Evolutionary conservation across 2,797 vertebrate species (phyloP).

Genomic region (Poeciliopsis infans): DNA sequence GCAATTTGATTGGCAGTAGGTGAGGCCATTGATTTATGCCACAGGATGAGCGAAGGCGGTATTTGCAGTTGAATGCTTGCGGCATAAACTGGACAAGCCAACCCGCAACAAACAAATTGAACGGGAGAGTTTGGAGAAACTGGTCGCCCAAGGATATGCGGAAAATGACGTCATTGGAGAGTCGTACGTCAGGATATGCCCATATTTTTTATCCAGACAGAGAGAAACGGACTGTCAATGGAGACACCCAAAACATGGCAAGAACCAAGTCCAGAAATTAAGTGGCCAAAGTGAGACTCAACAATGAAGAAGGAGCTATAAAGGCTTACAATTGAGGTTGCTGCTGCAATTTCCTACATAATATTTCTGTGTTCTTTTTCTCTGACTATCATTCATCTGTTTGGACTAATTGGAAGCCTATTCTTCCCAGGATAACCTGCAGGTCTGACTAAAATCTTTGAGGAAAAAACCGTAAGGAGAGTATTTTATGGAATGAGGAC

Average conservation of each 20-base stretch:
- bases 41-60: too few relatives aligned
- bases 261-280: too few relatives aligned
- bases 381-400: neutral
- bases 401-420: neutral
- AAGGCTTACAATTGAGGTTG: neutral
- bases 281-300: too few relatives aligned
- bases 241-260: too few relatives aligned
- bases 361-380: neutral
- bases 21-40: too few relatives aligned
- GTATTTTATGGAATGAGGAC: neutral
- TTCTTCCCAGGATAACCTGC: neutral
- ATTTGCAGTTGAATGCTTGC: neutral
- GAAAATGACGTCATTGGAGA: too few relatives aligned
- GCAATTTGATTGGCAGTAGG: too few relatives aligned
- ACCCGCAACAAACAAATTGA: neutral
- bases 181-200: too few relatives aligned
- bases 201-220: too few relatives aligned
- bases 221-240: too few relatives aligned
- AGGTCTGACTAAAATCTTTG: neutral
- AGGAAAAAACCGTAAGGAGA: neutral
- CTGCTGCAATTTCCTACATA: neutral
- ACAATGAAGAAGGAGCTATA: neutral
- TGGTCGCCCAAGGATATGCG: too few relatives aligned
- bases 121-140: too few relatives aligned
- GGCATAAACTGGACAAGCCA: neutral